Base-by-base conservation (phyloP, 1,140 invertebrate species). In the Hypsibius dujardini region DNA sequence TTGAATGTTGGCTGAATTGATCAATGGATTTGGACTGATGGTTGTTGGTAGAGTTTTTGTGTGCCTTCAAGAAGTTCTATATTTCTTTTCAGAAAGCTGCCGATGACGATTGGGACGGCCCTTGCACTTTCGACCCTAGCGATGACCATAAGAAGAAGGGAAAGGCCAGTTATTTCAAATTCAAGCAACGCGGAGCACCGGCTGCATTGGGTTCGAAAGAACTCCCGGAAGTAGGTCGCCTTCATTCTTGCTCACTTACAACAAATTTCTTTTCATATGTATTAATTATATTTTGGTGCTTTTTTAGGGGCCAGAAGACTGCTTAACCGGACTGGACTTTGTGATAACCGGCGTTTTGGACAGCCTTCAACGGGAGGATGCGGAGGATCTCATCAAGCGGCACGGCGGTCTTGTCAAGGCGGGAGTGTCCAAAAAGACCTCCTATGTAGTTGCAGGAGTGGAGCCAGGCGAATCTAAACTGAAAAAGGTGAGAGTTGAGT, bases 261-360 rank as follows among this genome's bases (percentile, higher is more conserved):
- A 56, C 50, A n/a, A n/a, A n/a, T 56, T 56, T 56, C n/a, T 56
- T 56, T 12, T 56, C 50, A 7, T 73, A 73, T 75, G 50, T 56
- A 12, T 56, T 56, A n/a, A n/a, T 56, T 56, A 56, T 12, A 56
- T 56, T 56, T 12, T 12, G 7, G 7, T n/a, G 62, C 69, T 74
- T 74, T 79, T 81, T 56, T 72, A 88, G 85, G 90, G 90, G 47
- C 82, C 83, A 72, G 83, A 86, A 42, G 82, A 85, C 76, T 90
- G 90, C 77, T 78, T 94, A 1, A 83, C 84, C 70, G 87, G 87
- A 70, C 78, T 88, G 73, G 87, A 85, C 46, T 93, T 95, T 79
- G 79, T 95, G 3, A 80, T 91, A 60, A 93, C 90, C 72, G 92
- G 92, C 42, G 87, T 94, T 2, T 80, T 92, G 12, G 91, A 94